Percentiles rank a stretch among this genome's conserved stretches.
phyloP scores from a whole-genome alignment of 1,140 invertebrate genomes.

The Megalonaias nervosa region DNA sequence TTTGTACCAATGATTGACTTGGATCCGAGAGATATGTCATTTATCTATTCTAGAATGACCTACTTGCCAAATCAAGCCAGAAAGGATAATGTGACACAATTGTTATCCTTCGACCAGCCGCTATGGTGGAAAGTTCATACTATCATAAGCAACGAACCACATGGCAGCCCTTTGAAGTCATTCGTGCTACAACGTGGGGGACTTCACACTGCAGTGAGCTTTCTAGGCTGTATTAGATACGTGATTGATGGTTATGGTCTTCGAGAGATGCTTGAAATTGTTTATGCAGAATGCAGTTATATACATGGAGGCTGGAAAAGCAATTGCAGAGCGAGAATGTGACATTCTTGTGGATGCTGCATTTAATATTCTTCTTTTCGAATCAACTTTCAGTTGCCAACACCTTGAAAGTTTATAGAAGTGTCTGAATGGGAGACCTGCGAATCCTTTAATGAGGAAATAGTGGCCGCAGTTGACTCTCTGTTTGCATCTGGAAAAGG shows the following conservation, averaged over 20 bases:
- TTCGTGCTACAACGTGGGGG: slow-evolving; percentile 29
- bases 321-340: slow-evolving; percentile 66
- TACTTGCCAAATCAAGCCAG: slow-evolving; percentile 39
- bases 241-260: slow-evolving; percentile 47
- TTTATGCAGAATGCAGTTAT: slow-evolving; percentile 50
- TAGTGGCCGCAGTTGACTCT: too few species aligned
- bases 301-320: slow-evolving; percentile 67
- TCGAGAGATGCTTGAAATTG: slow-evolving; percentile 36
- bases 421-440: too few species aligned
- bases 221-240: slow-evolving; percentile 43
- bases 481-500: too few species aligned
- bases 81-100: slow-evolving; percentile 24
- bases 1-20: slow-evolving; percentile 58
- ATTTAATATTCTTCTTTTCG: slow-evolving; percentile 1
- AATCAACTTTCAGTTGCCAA: too few species aligned
- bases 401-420: too few species aligned
- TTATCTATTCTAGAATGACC: slow-evolving; percentile 49
- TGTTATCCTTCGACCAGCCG: slow-evolving; percentile 56
- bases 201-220: slow-evolving; percentile 47
- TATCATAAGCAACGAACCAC: slow-evolving; percentile 29
- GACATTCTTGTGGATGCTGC: slow-evolving; percentile 51
- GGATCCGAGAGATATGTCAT: slow-evolving; percentile 48
- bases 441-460: too few species aligned
- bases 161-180: slow-evolving; percentile 13
- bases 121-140: slow-evolving; percentile 44